Percentiles rank a stretch among this genome's conserved stretches.
phyloP scores from a whole-genome alignment of 2,888 invertebrate species.

The Linnaemya tessellans region DNA sequence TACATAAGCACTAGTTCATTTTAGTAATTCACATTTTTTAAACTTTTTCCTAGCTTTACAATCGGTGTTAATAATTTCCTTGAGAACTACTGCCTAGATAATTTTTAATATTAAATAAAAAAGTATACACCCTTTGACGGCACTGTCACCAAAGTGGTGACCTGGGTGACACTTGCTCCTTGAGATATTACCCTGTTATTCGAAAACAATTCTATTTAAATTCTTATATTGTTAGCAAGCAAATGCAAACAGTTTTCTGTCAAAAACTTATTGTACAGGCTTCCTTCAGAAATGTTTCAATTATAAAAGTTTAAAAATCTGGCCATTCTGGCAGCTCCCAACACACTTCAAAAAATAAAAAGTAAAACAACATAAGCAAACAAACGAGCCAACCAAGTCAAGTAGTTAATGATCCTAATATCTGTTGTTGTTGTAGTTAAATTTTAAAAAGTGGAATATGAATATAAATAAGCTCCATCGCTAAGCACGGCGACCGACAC shows the following conservation, averaged over 20 bases:
- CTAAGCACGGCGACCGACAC: conserved; percentile 30
- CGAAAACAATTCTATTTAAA: too few relatives aligned
- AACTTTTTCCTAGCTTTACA: too few relatives aligned
- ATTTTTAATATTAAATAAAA: too few relatives aligned
- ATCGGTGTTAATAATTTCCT: too few relatives aligned
- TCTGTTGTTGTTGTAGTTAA: conserved; percentile 34
- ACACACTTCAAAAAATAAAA: conserved; percentile 4
- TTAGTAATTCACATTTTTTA: too few relatives aligned
- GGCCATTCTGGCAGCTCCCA: conserved; percentile 11
- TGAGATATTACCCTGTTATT: too few relatives aligned
- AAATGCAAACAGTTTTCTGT: not conserved
- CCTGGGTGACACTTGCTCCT: too few relatives aligned
- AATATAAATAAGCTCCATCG: conserved; percentile 34
- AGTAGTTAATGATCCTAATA: conserved; percentile 16
- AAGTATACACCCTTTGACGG: too few relatives aligned
- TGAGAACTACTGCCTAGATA: too few relatives aligned
- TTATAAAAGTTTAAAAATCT: not conserved
- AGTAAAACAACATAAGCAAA: conserved; percentile 5
- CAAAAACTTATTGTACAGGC: not conserved
- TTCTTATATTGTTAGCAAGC: too few relatives aligned
- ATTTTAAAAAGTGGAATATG: conserved; percentile 33
- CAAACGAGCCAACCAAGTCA: conserved; percentile 6
- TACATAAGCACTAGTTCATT: too few relatives aligned
- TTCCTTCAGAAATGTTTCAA: not conserved
- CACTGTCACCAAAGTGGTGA: too few relatives aligned